Evolutionary conservation across 2,113 vertebrate species (phyloP).

Genomic region (Sprattus sprattus): DNA sequence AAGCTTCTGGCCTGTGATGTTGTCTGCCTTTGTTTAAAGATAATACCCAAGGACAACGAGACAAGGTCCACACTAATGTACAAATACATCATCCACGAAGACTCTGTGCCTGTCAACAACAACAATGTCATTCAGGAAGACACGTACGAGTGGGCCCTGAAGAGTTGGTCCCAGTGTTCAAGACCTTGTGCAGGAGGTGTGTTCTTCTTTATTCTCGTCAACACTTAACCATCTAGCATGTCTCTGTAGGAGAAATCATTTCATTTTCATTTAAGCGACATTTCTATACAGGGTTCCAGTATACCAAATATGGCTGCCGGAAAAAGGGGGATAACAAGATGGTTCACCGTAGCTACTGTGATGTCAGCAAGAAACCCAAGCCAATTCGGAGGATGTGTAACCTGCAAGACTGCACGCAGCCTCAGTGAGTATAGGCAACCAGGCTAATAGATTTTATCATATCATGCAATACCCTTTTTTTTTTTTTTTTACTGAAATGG

Average conservation of each 20-base stretch:
- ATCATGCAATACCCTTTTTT: background rate
- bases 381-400: conserved; percentile 95
- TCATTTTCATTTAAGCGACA: no score
- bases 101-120: conserved; percentile 89
- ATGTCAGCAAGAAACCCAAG: conserved; percentile 89
- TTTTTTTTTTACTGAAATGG: background rate
- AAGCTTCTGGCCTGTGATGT: background rate
- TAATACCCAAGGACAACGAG: conserved; percentile 90
- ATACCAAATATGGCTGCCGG: conserved; percentile 94
- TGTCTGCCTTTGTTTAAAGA: conserved; percentile 65
- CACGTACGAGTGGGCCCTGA: conserved; percentile 91
- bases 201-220: background rate
- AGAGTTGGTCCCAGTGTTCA: conserved; percentile 95
- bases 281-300: conserved; percentile 82
- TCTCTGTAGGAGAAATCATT: background rate
- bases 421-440: conserved; percentile 78
- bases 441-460: background rate
- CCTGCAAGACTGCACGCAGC: conserved; percentile 89
- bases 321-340: conserved; percentile 94
- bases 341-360: conserved; percentile 90
- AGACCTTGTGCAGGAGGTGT: conserved; percentile 92
- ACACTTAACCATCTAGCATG: background rate
- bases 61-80: conserved; percentile 90
- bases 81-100: conserved; percentile 95
- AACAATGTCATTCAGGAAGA: conserved; percentile 97